phyloP scores from a whole-genome alignment of 2,888 invertebrate genomes.

The Synanthedon andrenaeformis region DNA sequence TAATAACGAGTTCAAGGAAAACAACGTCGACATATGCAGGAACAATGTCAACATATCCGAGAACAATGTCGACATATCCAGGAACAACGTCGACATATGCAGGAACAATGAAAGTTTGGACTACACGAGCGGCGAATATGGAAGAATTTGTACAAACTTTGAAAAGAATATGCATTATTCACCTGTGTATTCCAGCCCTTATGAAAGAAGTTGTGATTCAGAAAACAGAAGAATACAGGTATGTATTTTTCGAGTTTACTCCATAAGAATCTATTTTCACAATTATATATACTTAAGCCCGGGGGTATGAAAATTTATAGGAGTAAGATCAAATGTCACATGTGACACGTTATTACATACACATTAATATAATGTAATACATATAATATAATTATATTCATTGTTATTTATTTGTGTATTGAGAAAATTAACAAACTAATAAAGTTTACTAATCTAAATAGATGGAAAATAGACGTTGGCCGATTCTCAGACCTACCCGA shows the following conservation, averaged over 20 bases:
- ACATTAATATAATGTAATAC: no score
- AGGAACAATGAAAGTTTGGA: constrained; percentile 12
- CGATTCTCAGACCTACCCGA: no score
- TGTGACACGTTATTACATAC: no score
- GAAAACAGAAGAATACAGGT: constrained; percentile 52
- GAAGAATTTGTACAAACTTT: constrained; percentile 18
- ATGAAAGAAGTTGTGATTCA: constrained; percentile 56
- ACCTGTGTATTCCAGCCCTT: constrained; percentile 47
- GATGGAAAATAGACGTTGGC: no score
- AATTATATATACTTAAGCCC: no score
- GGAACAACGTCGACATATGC: constrained; percentile 12
- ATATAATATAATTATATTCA: no score
- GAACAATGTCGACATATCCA: constrained; percentile 12
- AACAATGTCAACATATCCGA: constrained; percentile 10
- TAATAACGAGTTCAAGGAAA: constrained; percentile 26
- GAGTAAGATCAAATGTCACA: no score
- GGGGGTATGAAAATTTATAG: no score
- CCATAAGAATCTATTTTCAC: no score
- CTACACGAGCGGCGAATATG: constrained; percentile 9
- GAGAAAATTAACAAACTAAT: no score
- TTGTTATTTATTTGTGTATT: no score
- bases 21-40: constrained; percentile 11
- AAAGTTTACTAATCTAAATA: no score
- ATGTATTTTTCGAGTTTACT: constrained; percentile 9
- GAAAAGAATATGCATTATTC: constrained; percentile 55